Conservation (phyloP, 2,113 vertebrate species). For the Cyprinus carpio region DNA sequence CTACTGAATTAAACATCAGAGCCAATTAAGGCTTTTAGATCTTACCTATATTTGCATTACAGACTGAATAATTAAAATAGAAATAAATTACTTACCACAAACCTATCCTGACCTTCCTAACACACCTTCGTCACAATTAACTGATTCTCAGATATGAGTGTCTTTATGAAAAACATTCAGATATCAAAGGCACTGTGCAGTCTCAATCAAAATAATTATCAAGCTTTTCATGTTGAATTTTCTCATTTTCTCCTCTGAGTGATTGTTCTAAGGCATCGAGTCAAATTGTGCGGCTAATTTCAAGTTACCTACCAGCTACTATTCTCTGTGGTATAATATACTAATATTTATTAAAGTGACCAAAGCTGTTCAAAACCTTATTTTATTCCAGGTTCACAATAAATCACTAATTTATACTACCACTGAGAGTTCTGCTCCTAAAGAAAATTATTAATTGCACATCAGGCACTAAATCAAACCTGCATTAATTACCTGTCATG, state of each 20-base stretch:
- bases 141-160: constrained; percentile 22
- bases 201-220: constrained; percentile 31
- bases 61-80: constrained; percentile 26
- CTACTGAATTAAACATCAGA: constrained; percentile 24
- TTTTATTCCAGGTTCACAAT: not conserved
- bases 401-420: not conserved
- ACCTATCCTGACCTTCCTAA: constrained; percentile 22
- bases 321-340: not conserved
- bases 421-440: not conserved
- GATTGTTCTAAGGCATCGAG: not conserved
- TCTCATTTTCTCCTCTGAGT: not conserved
- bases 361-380: not conserved
- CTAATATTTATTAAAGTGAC: not conserved
- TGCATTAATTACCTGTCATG: not conserved
- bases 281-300: not conserved
- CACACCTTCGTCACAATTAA: constrained; percentile 30
- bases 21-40: constrained; percentile 20
- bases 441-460: constrained; percentile 6
- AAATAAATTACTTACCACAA: constrained; percentile 26
- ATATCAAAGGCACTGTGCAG: constrained; percentile 7
- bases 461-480: constrained; percentile 26
- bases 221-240: constrained; percentile 20
- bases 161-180: constrained; percentile 9
- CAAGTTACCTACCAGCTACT: not conserved
- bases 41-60: constrained; percentile 30